Percentiles rank a stretch among this genome's conserved stretches.
phyloP scores from a whole-genome alignment of 2,113 vertebrate species.

The Hemiscyllium ocellatum region DNA sequence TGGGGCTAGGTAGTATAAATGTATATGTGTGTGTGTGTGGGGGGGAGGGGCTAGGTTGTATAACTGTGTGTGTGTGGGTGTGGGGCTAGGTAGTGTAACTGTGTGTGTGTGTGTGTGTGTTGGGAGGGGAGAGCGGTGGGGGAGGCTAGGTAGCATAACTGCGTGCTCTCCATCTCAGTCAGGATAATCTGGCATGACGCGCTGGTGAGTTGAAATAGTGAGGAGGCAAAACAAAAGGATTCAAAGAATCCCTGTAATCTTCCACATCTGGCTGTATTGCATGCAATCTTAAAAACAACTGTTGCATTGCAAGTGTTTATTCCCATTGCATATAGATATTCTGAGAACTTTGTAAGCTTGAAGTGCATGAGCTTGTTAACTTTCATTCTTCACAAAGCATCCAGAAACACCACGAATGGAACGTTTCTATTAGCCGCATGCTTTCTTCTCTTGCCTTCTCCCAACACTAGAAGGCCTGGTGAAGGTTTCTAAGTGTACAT shows the following conservation, averaged over 20 bases:
- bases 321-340: background rate
- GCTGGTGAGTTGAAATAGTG: background rate
- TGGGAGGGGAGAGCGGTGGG: no score
- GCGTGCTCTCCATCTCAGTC: background rate
- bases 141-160: no score
- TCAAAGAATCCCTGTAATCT: background rate
- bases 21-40: no score
- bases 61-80: no score
- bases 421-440: background rate
- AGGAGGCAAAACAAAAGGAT: background rate
- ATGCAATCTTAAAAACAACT: background rate
- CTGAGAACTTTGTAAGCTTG: background rate
- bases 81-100: no score
- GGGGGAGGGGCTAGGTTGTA: no score
- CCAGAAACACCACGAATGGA: background rate
- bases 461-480: background rate
- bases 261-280: background rate
- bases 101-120: no score
- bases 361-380: background rate
- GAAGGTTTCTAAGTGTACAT: background rate
- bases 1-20: no score
- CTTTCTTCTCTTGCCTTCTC: background rate
- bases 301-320: background rate
- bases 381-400: background rate
- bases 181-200: background rate